Evolutionary conservation across 2,797 vertebrate species (phyloP).

Genomic region (Poecilia wingei): DNA sequence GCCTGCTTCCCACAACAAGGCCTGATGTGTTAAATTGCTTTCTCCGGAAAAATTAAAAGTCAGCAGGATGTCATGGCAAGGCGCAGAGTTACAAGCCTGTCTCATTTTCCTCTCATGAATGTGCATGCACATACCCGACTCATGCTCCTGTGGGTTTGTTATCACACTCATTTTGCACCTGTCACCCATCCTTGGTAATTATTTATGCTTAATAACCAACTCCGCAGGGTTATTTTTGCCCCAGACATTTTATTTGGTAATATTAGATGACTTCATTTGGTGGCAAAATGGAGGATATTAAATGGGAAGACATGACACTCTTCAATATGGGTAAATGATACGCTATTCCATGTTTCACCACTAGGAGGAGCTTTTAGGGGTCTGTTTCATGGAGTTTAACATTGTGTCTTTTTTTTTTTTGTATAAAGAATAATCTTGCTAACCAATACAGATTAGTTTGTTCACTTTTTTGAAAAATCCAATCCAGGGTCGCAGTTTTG

Average conservation of each 20-base stretch:
- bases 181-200: slow-evolving; percentile 55
- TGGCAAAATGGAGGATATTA: slow-evolving; percentile 45
- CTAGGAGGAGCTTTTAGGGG: slow-evolving; percentile 8
- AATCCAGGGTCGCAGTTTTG: not conserved
- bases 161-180: slow-evolving; percentile 42
- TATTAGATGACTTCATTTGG: slow-evolving; percentile 50
- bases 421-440: not conserved
- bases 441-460: not conserved
- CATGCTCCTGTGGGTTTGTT: slow-evolving; percentile 39
- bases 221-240: slow-evolving; percentile 39
- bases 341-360: slow-evolving; percentile 30
- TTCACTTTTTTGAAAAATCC: too few species aligned
- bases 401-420: slow-evolving; percentile 21
- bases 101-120: slow-evolving; percentile 23
- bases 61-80: slow-evolving; percentile 39
- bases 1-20: slow-evolving; percentile 28
- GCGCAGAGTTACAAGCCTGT: slow-evolving; percentile 4
- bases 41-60: slow-evolving; percentile 50
- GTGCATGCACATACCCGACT: not conserved
- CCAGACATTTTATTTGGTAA: slow-evolving; percentile 59
- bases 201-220: slow-evolving; percentile 61
- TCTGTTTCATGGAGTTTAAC: slow-evolving; percentile 1
- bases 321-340: slow-evolving; percentile 16
- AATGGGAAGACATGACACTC: slow-evolving; percentile 31
- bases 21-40: slow-evolving; percentile 45